phyloP scores from a whole-genome alignment of 2,797 vertebrate genomes.

The Syngnathus acus region DNA sequence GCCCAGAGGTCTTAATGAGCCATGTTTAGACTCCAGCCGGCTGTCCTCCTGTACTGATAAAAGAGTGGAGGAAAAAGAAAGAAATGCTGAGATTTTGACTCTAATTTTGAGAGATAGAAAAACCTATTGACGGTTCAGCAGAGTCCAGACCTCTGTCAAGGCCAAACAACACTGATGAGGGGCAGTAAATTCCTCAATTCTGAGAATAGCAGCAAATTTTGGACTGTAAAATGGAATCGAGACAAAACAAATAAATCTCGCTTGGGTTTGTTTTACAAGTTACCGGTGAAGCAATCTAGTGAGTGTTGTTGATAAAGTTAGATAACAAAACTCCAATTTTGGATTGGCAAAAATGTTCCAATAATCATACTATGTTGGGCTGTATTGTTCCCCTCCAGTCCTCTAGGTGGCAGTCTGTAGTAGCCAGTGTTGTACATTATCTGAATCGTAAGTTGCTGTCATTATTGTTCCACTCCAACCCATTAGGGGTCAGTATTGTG shows the following conservation, averaged over 20 bases:
- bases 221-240: neutral
- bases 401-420: neutral
- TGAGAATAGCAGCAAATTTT: neutral
- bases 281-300: no score
- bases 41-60: neutral
- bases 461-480: neutral
- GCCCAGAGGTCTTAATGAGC: constrained; percentile 27
- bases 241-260: no score
- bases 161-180: neutral
- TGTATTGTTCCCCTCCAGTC: no score
- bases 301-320: no score
- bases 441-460: no score
- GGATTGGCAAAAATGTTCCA: neutral
- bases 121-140: neutral
- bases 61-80: neutral
- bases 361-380: neutral
- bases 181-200: neutral
- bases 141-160: neutral
- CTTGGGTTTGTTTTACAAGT: no score
- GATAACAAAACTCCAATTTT: no score
- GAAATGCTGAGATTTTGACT: constrained; percentile 29
- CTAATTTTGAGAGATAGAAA: neutral
- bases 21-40: neutral
- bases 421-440: neutral
- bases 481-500: neutral